Base-by-base conservation (phyloP, 2,797 vertebrate genomes). In the Sebastes elongatus region DNA sequence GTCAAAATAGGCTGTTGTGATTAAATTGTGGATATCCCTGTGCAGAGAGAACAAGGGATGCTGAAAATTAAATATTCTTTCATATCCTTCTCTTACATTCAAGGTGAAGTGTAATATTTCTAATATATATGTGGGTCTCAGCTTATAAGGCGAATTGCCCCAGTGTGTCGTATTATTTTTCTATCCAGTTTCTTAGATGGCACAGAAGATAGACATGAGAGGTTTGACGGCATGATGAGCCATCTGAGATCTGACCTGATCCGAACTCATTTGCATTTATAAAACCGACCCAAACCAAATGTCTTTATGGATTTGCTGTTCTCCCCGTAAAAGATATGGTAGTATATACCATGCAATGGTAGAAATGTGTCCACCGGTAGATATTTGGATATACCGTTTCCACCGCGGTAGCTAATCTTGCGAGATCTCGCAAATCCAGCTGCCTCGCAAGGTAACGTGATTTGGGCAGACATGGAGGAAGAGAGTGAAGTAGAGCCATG, bases 41-140 rank as follows among this genome's bases (percentile, higher is more conserved):
- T 63, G 33, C 32, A 33, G 33, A 55, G 22, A 62, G 22, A 73
- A 74, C 16, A 53, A 42, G 4, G 20, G 16, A 69, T 46, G 30
- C 6, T 61, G 10, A 42, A 68, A 56, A 81, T 42, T 11, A 16
- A 66, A 76, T 83, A 72, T 56, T 71, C 46, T 62, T 61, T 76
- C 27, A 46, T 5, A 76, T 49, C 11, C 3, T 74, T 72, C 33
- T 66, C 16, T 73, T 77, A 28, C 6, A 61, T 49, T 65, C 6
- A n/a, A 72, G 57, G 23, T 56, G n/a, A 86, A 55, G 10, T 80
- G 55, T 35, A 14, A 52, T 57, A 72, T 71, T 64, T 46, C 16
- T 3, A 23, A 72, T 33, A 49, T 49, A 68, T 64, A 64, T 61
- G 25, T 77, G 6, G 35, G 63, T 55, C 59, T 63, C 59, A 59